Percentiles rank a stretch among this genome's conserved stretches.
These are phyloP conservation scores for Parelbella ahira DNA, from an alignment of 2,888 invertebrate species.

Conservation along the genomic window DNA sequence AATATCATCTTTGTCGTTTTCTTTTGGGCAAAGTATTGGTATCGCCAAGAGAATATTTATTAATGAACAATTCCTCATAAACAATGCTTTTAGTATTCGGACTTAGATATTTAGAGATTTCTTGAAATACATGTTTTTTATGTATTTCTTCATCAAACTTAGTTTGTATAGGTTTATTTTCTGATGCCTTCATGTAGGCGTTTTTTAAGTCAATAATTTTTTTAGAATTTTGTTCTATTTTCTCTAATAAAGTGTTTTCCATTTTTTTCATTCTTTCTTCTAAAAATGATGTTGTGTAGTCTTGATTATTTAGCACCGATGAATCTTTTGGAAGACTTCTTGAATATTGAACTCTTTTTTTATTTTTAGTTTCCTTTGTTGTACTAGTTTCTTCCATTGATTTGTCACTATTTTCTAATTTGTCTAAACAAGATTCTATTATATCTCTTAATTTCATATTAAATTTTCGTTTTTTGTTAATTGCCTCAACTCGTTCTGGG, in stretches of 20 bases:
- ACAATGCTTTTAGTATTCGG: constrained; percentile 52
- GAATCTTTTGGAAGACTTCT: constrained; percentile 33
- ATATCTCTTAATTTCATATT: constrained; percentile 67
- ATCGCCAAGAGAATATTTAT: constrained; percentile 40
- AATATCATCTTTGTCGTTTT: constrained; percentile 43
- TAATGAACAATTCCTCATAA: constrained; percentile 68
- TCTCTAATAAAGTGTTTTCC: constrained; percentile 54
- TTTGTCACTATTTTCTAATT: constrained; percentile 39
- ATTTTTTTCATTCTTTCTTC: constrained; percentile 59
- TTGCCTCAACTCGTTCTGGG: constrained; percentile 58
- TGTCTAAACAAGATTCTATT: constrained; percentile 55
- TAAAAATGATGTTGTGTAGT: constrained; percentile 49
- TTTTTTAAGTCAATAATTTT: constrained; percentile 53
- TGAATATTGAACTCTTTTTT: constrained; percentile 12
- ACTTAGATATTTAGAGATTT: constrained; percentile 64
- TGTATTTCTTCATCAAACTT: constrained; percentile 40
- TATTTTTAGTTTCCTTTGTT: constrained; percentile 15
- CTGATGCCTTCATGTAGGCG: constrained; percentile 29
- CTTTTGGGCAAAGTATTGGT: constrained; percentile 35
- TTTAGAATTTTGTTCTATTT: constrained; percentile 62
- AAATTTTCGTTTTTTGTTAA: constrained; percentile 63
- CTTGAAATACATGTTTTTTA: constrained; percentile 56
- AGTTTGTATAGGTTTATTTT: constrained; percentile 43
- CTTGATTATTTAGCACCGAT: constrained; percentile 36
- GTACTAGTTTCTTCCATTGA: constrained; percentile 25